These are phyloP conservation scores for Clarias gariepinus DNA, from an alignment of 2,113 vertebrate genomes.

Conservation along the genomic window DNA sequence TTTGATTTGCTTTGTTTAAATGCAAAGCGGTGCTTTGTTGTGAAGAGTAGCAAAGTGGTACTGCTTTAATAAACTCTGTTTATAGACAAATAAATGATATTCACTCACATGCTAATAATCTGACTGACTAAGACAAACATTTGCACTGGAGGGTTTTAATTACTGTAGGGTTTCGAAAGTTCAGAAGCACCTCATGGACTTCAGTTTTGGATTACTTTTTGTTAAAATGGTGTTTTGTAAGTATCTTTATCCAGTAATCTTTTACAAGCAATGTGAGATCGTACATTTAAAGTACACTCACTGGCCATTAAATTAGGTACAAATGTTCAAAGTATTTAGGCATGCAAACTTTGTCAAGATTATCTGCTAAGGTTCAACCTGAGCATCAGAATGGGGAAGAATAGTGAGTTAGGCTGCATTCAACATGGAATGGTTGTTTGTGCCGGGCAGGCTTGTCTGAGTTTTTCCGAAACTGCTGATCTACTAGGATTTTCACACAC, in stretches of 20 bases:
- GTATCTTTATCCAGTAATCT: neutral
- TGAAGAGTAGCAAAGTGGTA: neutral
- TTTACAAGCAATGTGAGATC: neutral
- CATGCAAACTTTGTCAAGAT: too few relatives aligned
- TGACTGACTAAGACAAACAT: neutral
- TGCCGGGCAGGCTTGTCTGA: too few relatives aligned
- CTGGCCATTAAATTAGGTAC: too few relatives aligned
- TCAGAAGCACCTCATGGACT: neutral
- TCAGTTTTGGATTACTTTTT: neutral
- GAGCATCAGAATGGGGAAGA: too few relatives aligned
- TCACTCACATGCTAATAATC: neutral
- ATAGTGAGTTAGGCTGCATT: too few relatives aligned
- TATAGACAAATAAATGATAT: neutral
- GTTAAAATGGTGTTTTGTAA: neutral
- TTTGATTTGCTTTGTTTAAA: neutral
- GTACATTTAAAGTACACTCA: neutral
- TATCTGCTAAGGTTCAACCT: too few relatives aligned
- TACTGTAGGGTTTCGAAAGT: neutral
- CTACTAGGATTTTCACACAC: too few relatives aligned
- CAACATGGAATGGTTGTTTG: too few relatives aligned
- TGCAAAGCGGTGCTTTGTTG: neutral
- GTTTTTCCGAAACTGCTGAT: too few relatives aligned
- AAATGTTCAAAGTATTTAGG: too few relatives aligned
- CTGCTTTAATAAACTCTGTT: neutral
- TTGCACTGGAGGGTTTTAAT: neutral